A percentile compares a stretch with the other conserved stretches of the same genome.
phyloP scores from a whole-genome alignment of 2,113 vertebrate genomes.

The Lonchura striata region DNA sequence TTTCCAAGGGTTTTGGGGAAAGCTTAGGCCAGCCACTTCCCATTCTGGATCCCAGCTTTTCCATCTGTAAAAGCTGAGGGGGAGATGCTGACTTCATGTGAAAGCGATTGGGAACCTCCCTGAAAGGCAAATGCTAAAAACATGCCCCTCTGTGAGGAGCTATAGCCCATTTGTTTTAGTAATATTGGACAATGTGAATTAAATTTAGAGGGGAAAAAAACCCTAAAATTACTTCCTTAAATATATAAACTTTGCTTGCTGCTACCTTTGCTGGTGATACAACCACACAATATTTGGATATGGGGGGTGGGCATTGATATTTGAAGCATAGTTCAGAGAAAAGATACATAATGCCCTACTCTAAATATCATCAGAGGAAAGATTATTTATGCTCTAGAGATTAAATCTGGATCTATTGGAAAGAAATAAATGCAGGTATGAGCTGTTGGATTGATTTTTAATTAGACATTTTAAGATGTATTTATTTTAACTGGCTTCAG shows the following conservation, averaged over 20 bases:
- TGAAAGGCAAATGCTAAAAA: not conserved
- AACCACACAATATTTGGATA: not conserved
- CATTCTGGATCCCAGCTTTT: not conserved
- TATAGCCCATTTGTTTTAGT: not conserved
- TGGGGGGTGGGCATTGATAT: not conserved
- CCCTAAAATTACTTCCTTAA: not conserved
- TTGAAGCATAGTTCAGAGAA: not conserved
- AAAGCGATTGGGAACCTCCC: not conserved
- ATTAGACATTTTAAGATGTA: not conserved
- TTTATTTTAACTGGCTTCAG: slow-evolving; percentile 5
- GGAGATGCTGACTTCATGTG: not conserved
- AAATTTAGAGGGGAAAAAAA: not conserved
- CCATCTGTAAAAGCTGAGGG: not conserved
- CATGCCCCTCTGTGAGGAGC: not conserved
- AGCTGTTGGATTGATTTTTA: not conserved
- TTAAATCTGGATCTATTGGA: not conserved
- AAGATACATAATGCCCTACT: not conserved
- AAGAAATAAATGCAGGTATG: not conserved
- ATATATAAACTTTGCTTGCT: not conserved
- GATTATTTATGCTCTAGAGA: not conserved
- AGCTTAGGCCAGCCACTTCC: not conserved
- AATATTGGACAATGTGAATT: not conserved
- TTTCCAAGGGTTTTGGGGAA: not conserved
- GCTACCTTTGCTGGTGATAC: not conserved
- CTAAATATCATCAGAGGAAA: not conserved